These are phyloP conservation scores for Ophion slaviceki DNA, from an alignment of 2,888 invertebrate species.

Conservation along the genomic window DNA sequence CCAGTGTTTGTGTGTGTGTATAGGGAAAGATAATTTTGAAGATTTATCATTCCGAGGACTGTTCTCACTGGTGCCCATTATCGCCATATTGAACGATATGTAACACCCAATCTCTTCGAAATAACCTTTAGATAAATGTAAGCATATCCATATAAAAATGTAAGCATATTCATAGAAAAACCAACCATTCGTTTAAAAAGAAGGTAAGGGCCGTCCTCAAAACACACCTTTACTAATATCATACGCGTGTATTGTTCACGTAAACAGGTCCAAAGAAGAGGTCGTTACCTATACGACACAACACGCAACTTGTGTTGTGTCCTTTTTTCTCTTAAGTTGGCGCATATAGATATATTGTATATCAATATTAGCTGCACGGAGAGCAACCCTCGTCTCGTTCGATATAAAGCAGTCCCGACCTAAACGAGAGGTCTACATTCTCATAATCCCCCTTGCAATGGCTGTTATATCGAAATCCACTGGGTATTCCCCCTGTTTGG, in stretches of 20 bases:
- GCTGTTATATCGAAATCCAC: constrained; percentile 24
- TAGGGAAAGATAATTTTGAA: background rate
- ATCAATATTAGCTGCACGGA: constrained; percentile 34
- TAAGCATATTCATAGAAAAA: background rate
- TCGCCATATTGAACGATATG: too few relatives aligned
- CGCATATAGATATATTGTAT: background rate
- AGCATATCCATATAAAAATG: background rate
- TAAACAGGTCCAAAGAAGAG: background rate
- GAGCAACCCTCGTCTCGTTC: constrained; percentile 36
- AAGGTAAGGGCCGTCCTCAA: background rate
- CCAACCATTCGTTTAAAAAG: background rate
- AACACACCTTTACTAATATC: background rate
- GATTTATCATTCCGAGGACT: background rate
- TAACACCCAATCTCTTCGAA: too few relatives aligned
- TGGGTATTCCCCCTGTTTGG: background rate
- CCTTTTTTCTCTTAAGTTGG: background rate
- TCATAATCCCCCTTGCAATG: constrained; percentile 36
- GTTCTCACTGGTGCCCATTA: background rate
- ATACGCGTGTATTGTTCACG: background rate
- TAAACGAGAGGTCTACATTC: constrained; percentile 50
- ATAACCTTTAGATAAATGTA: too few relatives aligned
- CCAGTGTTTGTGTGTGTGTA: background rate
- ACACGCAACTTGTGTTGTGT: too few relatives aligned
- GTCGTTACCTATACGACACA: background rate
- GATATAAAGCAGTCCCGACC: constrained; percentile 36